Percentiles rank a stretch among this genome's conserved stretches.
Evolutionary conservation across 2,113 vertebrate genomes (phyloP).

Genomic region (Rutilus rutilus): DNA sequence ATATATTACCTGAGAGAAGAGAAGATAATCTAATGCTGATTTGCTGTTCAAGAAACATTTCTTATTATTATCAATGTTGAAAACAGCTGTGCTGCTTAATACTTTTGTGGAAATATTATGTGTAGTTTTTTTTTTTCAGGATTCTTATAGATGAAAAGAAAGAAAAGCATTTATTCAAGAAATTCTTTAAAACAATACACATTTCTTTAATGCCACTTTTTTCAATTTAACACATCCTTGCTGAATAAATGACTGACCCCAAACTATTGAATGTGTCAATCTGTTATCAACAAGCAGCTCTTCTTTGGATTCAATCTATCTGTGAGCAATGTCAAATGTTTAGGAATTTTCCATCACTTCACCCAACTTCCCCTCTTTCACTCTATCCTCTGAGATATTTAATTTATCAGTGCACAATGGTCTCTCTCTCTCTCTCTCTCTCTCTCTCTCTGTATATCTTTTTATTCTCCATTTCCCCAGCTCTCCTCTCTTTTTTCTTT

Average conservation of each 20-base stretch:
- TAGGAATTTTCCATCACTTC: slow-evolving; percentile 27
- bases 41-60: background rate
- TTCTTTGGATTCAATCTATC: background rate
- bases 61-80: background rate
- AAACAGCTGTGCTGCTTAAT: no score
- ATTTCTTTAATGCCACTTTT: background rate
- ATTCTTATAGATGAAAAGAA: background rate
- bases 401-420: slow-evolving; percentile 46
- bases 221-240: background rate
- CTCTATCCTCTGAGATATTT: slow-evolving; percentile 45
- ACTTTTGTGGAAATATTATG: background rate
- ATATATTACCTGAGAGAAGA: no score
- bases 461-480: slow-evolving; percentile 17
- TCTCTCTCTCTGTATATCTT: slow-evolving; percentile 10
- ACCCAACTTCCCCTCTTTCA: slow-evolving; percentile 11
- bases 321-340: slow-evolving; percentile 27
- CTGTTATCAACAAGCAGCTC: no score
- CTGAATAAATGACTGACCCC: background rate
- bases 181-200: background rate
- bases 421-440: slow-evolving; percentile 9
- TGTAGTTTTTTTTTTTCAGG: background rate
- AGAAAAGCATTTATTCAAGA: background rate
- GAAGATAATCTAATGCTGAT: background rate
- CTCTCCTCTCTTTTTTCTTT: background rate
- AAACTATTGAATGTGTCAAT: no score